These are phyloP conservation scores for Diloba caeruleocephala DNA, from an alignment of 2,888 invertebrate genomes.

Conservation along the genomic window DNA sequence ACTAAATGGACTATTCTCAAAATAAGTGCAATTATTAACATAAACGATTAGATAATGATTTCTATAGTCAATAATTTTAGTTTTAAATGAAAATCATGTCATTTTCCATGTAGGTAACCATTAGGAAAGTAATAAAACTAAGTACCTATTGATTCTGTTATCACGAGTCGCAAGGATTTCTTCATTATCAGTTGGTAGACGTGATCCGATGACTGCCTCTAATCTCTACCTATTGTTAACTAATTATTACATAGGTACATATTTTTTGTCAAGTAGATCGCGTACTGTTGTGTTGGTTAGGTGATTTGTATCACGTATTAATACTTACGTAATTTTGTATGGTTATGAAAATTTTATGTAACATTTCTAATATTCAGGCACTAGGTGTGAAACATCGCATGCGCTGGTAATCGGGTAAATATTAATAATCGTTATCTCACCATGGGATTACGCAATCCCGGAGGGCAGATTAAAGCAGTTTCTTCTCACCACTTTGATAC, in stretches of 20 bases:
- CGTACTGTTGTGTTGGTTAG: constrained; percentile 19
- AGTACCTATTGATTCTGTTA: constrained; percentile 63
- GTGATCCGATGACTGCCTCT: constrained; percentile 65
- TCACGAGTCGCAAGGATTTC: constrained; percentile 67
- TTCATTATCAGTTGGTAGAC: constrained; percentile 69
- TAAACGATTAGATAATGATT: constrained; percentile 5
- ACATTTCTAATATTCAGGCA: background rate
- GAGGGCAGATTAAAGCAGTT: too few relatives aligned
- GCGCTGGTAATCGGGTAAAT: too few relatives aligned
- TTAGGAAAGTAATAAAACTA: constrained; percentile 56
- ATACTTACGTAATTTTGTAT: constrained; percentile 24
- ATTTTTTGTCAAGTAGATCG: constrained; percentile 41
- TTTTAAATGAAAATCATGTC: constrained; percentile 33
- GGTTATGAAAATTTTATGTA: background rate
- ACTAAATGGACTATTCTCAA: constrained; percentile 12
- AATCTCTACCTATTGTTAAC: constrained; percentile 55
- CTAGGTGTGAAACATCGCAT: too few relatives aligned
- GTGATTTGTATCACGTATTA: constrained; percentile 39
- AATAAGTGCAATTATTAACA: background rate
- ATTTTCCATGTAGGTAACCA: constrained; percentile 33
- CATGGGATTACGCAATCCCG: too few relatives aligned
- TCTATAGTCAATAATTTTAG: background rate
- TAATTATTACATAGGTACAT: constrained; percentile 49
- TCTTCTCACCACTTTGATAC: too few relatives aligned
- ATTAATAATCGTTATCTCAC: too few relatives aligned